Base-by-base conservation (phyloP, 2,888 invertebrate species). In the Zaprionus obscuricornis region DNA sequence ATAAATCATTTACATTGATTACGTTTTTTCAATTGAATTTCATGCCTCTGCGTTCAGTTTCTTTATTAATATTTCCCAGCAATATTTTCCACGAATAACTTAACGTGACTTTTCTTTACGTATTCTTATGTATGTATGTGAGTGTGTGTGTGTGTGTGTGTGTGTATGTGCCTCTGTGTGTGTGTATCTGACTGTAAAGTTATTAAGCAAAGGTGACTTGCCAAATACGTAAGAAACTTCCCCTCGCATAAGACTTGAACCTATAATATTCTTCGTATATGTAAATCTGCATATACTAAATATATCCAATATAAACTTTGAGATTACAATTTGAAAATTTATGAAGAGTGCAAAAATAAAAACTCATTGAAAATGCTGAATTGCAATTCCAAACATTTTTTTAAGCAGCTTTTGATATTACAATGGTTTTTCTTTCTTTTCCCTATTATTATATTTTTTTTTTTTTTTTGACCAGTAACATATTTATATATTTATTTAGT, bases 1-100 rank as follows among this genome's bases (percentile, higher is more conserved):
- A 70, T 68, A 73, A 73, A 73, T 62, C 73, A 69, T 71, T 59
- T 69, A 74, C 69, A 74, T 67, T 63, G 64, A 68, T 68, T 63
- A 34, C 55, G 27, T 47, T 68, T 37, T n/a, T 7, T 27, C 69
- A 73, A 73, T 73, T 67, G 68, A 46, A 52, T 43, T 55, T 54
- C 37, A 39, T 47, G 68, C 49, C 47, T 51, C 31, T 42, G 34
- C 16, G 17, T 24, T 24, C 26, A 33, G 50, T 37, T 39, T 22
- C 42, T 37, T 29, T 58, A 62, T 71, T 70, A 39, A 59, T 54
- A 58, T 39, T 27, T 13, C 47, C 20, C 18, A 45, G 26, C 49
- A 39, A 45, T 47, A 26, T 46, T 14, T 27, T 27, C 11, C 46
- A 20, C 7, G 17, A 43, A 51, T 50, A 24, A 29, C 29, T n/a